A percentile compares a stretch with the other conserved stretches of the same genome.
Conservation (phyloP, 2,797 vertebrate species). For the Scolopax rusticola region DNA sequence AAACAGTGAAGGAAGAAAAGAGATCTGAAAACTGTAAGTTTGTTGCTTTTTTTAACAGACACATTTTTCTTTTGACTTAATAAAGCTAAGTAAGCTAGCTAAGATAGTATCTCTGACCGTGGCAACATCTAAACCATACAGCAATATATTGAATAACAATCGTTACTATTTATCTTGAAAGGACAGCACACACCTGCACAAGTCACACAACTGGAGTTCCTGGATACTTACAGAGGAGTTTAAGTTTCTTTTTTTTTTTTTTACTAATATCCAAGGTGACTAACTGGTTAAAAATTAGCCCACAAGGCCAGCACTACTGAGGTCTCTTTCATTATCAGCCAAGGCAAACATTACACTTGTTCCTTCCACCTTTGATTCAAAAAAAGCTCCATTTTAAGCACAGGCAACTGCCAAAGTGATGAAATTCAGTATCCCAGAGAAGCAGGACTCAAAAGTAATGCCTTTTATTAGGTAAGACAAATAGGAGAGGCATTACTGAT, state of each 20-base stretch:
- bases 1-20: background rate
- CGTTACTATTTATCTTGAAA: background rate
- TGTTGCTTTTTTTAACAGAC: background rate
- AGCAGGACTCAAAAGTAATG: background rate
- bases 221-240: background rate
- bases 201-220: background rate
- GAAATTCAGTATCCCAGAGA: background rate
- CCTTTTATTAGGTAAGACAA: background rate
- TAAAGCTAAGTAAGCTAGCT: background rate
- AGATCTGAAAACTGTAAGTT: background rate
- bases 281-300: background rate
- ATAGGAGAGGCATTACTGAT: background rate
- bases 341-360: slow-evolving; percentile 1
- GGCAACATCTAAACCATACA: background rate
- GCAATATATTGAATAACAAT: background rate
- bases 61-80: background rate
- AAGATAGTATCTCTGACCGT: background rate
- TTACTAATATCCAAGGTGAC: background rate
- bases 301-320: background rate
- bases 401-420: background rate
- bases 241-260: background rate
- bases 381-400: background rate
- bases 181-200: background rate
- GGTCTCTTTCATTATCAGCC: background rate
- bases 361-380: background rate